Evolutionary conservation across 2,888 invertebrate species (phyloP), one percentile per base, ranked within the genome.

Genomic region (Halictus ligatus): DNA sequence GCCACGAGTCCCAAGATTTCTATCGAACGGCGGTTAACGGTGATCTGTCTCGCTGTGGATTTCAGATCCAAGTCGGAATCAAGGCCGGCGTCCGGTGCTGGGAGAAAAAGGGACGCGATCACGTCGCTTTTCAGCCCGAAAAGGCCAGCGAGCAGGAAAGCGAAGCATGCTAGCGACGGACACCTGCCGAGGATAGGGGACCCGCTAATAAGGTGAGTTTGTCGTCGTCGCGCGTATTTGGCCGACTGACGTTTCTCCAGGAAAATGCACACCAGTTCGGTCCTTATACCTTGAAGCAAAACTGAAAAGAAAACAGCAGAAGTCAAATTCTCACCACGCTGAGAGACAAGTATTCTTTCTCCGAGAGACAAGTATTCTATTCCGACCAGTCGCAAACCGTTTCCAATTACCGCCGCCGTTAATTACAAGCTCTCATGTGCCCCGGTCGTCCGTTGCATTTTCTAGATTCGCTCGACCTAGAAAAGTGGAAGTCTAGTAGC

Each of bases 41-140:
- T 64, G 64, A 67, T 67, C 80, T 64, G 29, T 69, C 46, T 74
- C 74, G 50, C 83, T 82, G n/a, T 50, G 85, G 72, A 88, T 90
- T 91, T 90, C 85, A 92, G 92, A 78, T 80, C 90, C 50, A 93
- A 91, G 77, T 78, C 87, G 43, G 80, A 80, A 29, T 81, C 90
- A 81, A 91, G 77, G 78, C 80, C 80, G 50, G 50, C 89, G 25
- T 71, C 90, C 18, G 82, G 76, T 5, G 18, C 86, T 58, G 90
- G 88, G 18, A 88, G 83, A 78, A 91, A 90, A 83, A 87, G 82
- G 58, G 92, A 93, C 77, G 78, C 90, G 82, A 85, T 93, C 76
- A 79, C 91, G 74, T 89, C 91, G 73, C 80, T 93, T 74, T 93
- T 93, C 81, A 91, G 90, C 80, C 74, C 92, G 46, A 90, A 89